Percentiles rank a stretch among this genome's conserved stretches.
phyloP scores from a whole-genome alignment of 53 echinoderm and acorn worm species.

The Mesocentrotus franciscanus region DNA sequence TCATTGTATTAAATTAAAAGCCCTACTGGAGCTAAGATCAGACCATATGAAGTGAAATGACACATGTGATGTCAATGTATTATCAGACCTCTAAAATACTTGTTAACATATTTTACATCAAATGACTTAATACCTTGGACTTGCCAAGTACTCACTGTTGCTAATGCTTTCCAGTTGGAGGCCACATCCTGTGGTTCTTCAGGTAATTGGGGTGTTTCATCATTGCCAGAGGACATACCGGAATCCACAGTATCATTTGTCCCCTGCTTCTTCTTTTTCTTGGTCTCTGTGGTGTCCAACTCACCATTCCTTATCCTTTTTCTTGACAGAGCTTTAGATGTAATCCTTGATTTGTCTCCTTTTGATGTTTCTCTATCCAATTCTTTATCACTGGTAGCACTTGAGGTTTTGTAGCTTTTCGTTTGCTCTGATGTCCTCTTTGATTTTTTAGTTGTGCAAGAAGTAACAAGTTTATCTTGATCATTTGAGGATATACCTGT shows the following conservation, averaged over 20 bases:
- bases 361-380: not conserved
- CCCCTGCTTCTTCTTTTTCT: constrained; percentile 56
- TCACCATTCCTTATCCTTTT: not conserved
- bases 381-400: not conserved
- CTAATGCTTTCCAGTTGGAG: constrained; percentile 77
- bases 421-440: not conserved
- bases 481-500: not conserved
- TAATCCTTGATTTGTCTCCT: not conserved
- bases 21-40: too few species aligned
- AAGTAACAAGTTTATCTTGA: not conserved
- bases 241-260: constrained; percentile 20
- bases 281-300: not conserved
- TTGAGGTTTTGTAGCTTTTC: not conserved
- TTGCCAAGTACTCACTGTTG: constrained; percentile 55
- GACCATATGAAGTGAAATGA: too few species aligned
- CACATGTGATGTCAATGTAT: too few species aligned
- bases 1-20: too few species aligned
- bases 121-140: not conserved
- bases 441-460: not conserved
- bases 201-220: not conserved
- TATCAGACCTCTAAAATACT: not conserved
- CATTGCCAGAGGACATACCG: not conserved
- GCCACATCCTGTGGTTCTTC: constrained; percentile 65
- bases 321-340: not conserved
- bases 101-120: too few species aligned